Percentiles rank a stretch among this genome's conserved stretches.
phyloP scores from a whole-genome alignment of 2,113 vertebrate genomes.

The Oncorhynchus keta region DNA sequence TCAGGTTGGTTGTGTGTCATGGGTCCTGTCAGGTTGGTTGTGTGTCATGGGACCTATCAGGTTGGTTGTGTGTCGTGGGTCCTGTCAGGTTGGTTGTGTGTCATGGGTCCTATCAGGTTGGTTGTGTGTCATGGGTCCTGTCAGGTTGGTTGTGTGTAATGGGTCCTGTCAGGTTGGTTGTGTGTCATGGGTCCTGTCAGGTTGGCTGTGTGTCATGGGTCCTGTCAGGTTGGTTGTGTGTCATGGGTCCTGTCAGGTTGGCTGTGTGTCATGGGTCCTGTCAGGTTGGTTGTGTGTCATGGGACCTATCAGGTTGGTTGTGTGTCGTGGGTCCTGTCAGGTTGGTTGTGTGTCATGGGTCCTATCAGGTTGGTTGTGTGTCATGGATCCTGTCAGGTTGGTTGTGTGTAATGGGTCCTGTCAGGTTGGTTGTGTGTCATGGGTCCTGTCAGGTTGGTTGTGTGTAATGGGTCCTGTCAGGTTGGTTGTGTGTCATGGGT shows the following conservation, averaged over 20 bases:
- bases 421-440: not conserved
- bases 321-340: not conserved
- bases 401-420: constrained; percentile 3
- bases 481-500: not conserved
- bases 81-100: not conserved
- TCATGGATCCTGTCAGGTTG: not conserved
- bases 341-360: not conserved
- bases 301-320: not conserved
- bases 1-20: not conserved
- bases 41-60: not conserved
- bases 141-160: not conserved
- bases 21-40: not conserved
- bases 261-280: constrained; percentile 4
- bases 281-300: not conserved
- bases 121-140: constrained; percentile 3
- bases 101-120: not conserved
- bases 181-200: not conserved
- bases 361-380: not conserved
- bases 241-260: not conserved
- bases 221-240: not conserved
- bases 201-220: not conserved
- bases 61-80: not conserved
- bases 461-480: not conserved
- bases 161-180: not conserved
- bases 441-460: not conserved